Percentiles rank a stretch among this genome's conserved stretches.
phyloP scores from a whole-genome alignment of 2,888 invertebrate genomes.

The Antitype chi region DNA sequence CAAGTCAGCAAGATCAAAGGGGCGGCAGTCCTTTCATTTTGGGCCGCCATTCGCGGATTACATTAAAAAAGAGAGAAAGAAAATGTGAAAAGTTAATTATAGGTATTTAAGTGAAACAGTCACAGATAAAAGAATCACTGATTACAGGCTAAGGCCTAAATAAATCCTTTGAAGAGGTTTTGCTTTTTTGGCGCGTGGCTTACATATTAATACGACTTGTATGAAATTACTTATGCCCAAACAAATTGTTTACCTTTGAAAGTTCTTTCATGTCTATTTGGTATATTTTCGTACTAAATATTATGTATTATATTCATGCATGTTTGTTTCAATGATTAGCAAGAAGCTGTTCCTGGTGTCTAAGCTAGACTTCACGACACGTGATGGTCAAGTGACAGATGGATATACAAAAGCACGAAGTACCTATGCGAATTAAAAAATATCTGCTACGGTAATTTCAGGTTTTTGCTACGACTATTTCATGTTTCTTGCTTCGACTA shows the following conservation, averaged over 20 bases:
- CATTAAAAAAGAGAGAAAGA: slow-evolving; percentile 74
- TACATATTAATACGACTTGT: slow-evolving; percentile 58
- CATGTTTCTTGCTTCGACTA: too few relatives aligned
- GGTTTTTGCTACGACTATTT: too few relatives aligned
- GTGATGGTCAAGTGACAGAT: not conserved
- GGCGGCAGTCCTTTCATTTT: slow-evolving; percentile 76
- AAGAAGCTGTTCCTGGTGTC: not conserved
- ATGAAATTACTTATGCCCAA: slow-evolving; percentile 60
- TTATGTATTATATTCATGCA: slow-evolving; percentile 11
- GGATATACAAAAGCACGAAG: not conserved
- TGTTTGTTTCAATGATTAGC: slow-evolving; percentile 18
- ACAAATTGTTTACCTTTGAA: slow-evolving; percentile 60
- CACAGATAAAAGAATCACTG: slow-evolving; percentile 69
- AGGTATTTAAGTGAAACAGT: slow-evolving; percentile 71
- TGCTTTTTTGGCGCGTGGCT: slow-evolving; percentile 57
- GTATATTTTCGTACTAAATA: slow-evolving; percentile 24
- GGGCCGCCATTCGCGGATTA: slow-evolving; percentile 75
- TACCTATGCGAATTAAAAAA: not conserved
- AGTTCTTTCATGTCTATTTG: slow-evolving; percentile 41
- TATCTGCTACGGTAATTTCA: too few relatives aligned
- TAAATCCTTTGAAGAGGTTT: slow-evolving; percentile 67
- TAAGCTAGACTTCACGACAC: not conserved
- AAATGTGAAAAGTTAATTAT: slow-evolving; percentile 76
- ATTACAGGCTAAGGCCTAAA: slow-evolving; percentile 63
- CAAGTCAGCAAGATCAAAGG: slow-evolving; percentile 78